Conservation (phyloP, 2,888 invertebrate genomes). For the Heliconius sara region DNA sequence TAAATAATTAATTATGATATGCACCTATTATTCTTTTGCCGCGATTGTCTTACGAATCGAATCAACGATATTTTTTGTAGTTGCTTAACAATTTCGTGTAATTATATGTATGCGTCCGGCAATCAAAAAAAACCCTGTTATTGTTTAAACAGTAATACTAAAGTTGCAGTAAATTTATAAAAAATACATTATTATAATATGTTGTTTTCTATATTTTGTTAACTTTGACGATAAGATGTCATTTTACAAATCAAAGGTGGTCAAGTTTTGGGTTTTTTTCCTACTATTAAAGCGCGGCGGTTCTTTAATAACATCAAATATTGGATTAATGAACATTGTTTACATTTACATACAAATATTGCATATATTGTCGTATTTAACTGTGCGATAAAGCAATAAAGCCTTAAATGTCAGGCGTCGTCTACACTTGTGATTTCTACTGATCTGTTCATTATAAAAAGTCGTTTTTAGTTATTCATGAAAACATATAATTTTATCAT, state of each 20-base stretch:
- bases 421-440: neutral
- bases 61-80: neutral
- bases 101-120: neutral
- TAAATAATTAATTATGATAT: constrained; percentile 12
- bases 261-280: constrained; percentile 2
- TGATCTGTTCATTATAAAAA: neutral
- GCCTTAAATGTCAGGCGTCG: constrained; percentile 15
- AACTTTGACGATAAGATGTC: constrained; percentile 6
- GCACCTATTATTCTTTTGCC: neutral
- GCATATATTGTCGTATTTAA: constrained; percentile 18
- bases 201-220: neutral
- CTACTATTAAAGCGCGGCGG: neutral
- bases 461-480: neutral
- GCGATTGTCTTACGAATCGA: neutral
- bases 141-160: neutral
- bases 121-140: neutral
- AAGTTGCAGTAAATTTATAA: neutral
- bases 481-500: neutral
- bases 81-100: neutral
- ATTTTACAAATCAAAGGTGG: neutral
- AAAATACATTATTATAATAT: neutral
- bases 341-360: neutral
- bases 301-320: neutral
- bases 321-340: constrained; percentile 12
- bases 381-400: constrained; percentile 19